phyloP scores from a whole-genome alignment of 2,888 invertebrate genomes.

The Pseudolycoriella hygida region DNA sequence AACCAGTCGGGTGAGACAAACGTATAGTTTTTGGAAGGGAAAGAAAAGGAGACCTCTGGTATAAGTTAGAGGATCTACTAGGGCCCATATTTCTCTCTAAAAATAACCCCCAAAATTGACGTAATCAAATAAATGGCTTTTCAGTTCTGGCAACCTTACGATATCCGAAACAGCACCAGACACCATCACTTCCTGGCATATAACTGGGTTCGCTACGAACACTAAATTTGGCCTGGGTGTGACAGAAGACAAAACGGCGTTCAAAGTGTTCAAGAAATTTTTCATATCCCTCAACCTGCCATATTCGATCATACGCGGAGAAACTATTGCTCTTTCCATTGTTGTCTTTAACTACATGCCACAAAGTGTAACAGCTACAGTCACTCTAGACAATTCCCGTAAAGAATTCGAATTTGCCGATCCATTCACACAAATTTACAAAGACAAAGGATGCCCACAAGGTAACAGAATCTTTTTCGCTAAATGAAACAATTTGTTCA shows the following conservation, averaged over 20 bases:
- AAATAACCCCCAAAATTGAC: too few relatives aligned
- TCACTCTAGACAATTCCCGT: slow-evolving; percentile 67
- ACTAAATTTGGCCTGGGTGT: slow-evolving; percentile 60
- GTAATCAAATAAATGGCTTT: too few relatives aligned
- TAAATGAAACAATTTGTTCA: too few relatives aligned
- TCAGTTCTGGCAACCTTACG: too few relatives aligned
- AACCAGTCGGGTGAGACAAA: too few relatives aligned
- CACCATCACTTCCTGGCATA: slow-evolving; percentile 68
- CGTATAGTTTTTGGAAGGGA: too few relatives aligned
- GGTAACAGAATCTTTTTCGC: too few relatives aligned
- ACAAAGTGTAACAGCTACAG: slow-evolving; percentile 55
- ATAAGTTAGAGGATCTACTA: too few relatives aligned
- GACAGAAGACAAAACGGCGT: slow-evolving; percentile 42
- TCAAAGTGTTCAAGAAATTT: slow-evolving; percentile 65
- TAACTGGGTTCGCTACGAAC: slow-evolving; percentile 69
- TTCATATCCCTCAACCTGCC: slow-evolving; percentile 77
- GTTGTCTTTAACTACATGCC: slow-evolving; percentile 79
- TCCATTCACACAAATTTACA: slow-evolving; percentile 36
- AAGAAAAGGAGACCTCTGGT: too few relatives aligned
- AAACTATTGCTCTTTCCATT: slow-evolving; percentile 73
- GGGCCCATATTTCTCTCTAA: too few relatives aligned
- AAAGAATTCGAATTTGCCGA: slow-evolving; percentile 69
- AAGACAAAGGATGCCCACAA: too few relatives aligned
- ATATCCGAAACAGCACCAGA: slow-evolving; percentile 52
- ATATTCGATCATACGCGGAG: slow-evolving; percentile 72